Percentiles rank a stretch among this genome's conserved stretches.
phyloP scores from a whole-genome alignment of 2,113 vertebrate genomes.

The Synodontis membranacea region DNA sequence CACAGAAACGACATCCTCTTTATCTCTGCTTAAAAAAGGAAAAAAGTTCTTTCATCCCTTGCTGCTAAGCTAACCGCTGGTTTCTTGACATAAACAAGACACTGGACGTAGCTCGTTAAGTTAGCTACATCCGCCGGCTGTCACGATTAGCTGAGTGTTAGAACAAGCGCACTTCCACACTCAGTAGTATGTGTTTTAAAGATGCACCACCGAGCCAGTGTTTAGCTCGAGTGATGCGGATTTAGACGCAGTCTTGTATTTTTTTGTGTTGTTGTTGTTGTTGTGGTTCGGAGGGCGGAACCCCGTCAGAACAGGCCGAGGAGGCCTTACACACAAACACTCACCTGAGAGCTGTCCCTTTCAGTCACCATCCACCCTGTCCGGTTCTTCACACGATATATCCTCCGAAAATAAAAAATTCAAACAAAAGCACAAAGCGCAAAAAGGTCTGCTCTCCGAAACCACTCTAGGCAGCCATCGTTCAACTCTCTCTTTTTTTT shows the following conservation, averaged over 20 bases:
- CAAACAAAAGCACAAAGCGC: neutral
- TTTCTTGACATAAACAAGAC: neutral
- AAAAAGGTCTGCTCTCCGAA: neutral
- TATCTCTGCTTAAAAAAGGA: neutral
- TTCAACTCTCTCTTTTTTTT: constrained; percentile 3
- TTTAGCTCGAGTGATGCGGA: neutral
- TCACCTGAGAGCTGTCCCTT: neutral
- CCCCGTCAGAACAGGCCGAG: constrained; percentile 41
- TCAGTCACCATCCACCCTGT: neutral
- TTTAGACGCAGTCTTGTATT: constrained; percentile 18
- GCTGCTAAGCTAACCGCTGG: neutral
- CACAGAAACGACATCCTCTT: neutral
- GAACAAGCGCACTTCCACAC: neutral
- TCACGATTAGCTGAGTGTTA: neutral
- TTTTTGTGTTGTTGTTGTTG: too few relatives aligned
- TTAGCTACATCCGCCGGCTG: constrained; percentile 22
- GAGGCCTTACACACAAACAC: constrained; percentile 24
- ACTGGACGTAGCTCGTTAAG: neutral
- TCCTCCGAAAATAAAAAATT: neutral
- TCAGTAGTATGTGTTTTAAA: neutral
- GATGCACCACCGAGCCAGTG: neutral
- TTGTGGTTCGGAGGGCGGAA: constrained; percentile 48
- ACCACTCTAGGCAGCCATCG: constrained; percentile 24
- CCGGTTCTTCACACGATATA: neutral
- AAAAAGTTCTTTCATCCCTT: neutral